Evolutionary conservation across 2,797 vertebrate species (phyloP).

Genomic region (Psittacula derbiana): DNA sequence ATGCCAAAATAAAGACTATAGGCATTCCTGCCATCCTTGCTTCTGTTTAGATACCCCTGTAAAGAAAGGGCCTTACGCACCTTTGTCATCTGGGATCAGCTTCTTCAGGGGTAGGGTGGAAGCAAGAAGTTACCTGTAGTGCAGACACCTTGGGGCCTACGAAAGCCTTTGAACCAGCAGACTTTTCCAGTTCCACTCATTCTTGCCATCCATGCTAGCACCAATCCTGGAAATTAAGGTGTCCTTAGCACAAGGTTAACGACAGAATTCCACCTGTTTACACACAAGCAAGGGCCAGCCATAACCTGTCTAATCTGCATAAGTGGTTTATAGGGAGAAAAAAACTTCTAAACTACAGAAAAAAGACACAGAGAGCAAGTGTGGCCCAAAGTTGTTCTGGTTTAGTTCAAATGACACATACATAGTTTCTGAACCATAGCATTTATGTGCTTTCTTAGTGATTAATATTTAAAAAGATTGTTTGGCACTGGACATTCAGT

Average conservation of each 20-base stretch:
- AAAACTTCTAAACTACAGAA: neutral
- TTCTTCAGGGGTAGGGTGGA: neutral
- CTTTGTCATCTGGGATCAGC: neutral
- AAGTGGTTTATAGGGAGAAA: neutral
- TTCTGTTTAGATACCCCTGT: neutral
- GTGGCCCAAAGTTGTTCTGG: neutral
- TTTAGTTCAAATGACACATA: slow-evolving; percentile 28
- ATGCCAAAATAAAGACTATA: neutral
- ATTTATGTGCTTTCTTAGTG: slow-evolving; percentile 32
- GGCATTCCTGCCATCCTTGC: neutral
- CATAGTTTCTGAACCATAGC: slow-evolving; percentile 1
- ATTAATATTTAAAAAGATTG: slow-evolving; percentile 62
- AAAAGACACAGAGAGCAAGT: neutral
- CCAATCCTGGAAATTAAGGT: neutral
- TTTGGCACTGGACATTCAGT: slow-evolving; percentile 56
- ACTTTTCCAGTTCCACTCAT: neutral
- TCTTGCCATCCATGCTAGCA: neutral
- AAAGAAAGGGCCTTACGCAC: neutral
- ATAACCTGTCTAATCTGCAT: neutral
- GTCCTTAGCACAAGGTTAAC: neutral
- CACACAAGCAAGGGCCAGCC: neutral
- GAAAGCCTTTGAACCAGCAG: neutral
- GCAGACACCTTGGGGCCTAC: accelerated
- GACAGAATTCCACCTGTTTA: neutral
- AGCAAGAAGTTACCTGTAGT: neutral